phyloP scores from a whole-genome alignment of 2,797 vertebrate genomes.

The Nasua narica region DNA sequence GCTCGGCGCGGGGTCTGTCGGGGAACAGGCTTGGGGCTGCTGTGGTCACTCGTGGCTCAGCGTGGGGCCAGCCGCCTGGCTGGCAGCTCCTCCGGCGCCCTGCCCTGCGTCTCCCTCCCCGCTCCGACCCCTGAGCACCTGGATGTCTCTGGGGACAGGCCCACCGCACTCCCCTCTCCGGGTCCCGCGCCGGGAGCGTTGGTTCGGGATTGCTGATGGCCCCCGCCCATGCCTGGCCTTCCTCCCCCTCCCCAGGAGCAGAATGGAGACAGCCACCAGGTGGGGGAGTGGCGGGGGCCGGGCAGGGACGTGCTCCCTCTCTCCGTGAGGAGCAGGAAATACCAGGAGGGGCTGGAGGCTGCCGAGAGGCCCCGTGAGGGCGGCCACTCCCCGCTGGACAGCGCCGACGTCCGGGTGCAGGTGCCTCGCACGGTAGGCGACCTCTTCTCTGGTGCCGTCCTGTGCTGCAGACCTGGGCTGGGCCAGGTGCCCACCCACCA shows the following conservation, averaged over 20 bases:
- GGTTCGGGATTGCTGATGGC: no score
- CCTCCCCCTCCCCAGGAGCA: slow-evolving; percentile 76
- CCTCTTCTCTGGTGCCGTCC: background rate
- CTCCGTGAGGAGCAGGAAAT: slow-evolving; percentile 86
- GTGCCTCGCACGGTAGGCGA: slow-evolving; percentile 88
- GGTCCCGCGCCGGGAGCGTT: background rate
- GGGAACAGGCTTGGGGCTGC: background rate
- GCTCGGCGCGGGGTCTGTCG: no score
- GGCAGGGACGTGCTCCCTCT: slow-evolving; percentile 85
- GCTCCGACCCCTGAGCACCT: accelerated
- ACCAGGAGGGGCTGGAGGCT: slow-evolving; percentile 84
- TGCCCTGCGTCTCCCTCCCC: background rate
- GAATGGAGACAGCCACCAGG: slow-evolving; percentile 90
- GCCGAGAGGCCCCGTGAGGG: slow-evolving; percentile 84
- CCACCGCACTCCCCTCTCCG: background rate
- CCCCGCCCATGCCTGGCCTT: background rate
- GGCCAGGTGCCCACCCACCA: background rate
- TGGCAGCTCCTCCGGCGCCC: background rate
- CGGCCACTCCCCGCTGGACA: slow-evolving; percentile 84
- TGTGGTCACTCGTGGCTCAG: background rate
- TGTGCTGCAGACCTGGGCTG: accelerated
- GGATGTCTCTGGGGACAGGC: no score
- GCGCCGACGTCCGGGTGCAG: slow-evolving; percentile 88
- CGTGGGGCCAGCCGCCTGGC: no score
- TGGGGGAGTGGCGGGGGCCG: slow-evolving; percentile 85